Evolutionary conservation across 2,113 vertebrate genomes (phyloP).

Genomic region (Pangasianodon gigas): DNA sequence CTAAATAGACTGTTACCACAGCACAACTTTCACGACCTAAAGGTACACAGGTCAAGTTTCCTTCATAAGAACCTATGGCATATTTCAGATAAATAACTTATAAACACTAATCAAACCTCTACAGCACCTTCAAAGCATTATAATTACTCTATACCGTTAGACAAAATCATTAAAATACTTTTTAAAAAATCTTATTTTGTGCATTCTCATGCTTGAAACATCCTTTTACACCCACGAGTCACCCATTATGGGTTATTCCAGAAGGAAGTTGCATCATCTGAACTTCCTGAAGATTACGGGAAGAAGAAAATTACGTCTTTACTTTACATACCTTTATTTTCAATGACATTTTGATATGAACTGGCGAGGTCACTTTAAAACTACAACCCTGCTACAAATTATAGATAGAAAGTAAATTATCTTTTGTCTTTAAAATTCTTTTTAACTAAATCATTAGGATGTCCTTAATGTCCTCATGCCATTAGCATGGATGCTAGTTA

Average conservation of each 20-base stretch:
- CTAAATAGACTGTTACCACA: no score
- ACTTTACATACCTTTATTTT: not conserved
- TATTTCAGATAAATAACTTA: not conserved
- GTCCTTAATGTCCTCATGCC: not conserved
- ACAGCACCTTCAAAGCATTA: not conserved
- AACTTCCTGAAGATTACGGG: not conserved
- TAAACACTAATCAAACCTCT: not conserved
- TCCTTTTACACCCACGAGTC: not conserved
- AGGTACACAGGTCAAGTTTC: not conserved
- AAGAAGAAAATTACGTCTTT: not conserved
- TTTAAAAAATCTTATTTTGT: not conserved
- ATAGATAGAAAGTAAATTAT: not conserved
- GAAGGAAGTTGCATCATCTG: not conserved
- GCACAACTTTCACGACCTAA: no score
- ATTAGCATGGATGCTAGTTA: not conserved
- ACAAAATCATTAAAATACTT: not conserved
- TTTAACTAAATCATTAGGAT: not conserved
- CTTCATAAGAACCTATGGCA: not conserved
- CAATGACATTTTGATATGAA: not conserved
- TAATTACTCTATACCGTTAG: not conserved
- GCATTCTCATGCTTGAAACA: not conserved
- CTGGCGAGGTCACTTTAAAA: not conserved
- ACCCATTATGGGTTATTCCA: not conserved
- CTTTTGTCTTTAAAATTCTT: not conserved
- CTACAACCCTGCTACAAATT: not conserved